Evolutionary conservation across 1,140 invertebrate genomes (phyloP).

Genomic region (Papilio machaon): DNA sequence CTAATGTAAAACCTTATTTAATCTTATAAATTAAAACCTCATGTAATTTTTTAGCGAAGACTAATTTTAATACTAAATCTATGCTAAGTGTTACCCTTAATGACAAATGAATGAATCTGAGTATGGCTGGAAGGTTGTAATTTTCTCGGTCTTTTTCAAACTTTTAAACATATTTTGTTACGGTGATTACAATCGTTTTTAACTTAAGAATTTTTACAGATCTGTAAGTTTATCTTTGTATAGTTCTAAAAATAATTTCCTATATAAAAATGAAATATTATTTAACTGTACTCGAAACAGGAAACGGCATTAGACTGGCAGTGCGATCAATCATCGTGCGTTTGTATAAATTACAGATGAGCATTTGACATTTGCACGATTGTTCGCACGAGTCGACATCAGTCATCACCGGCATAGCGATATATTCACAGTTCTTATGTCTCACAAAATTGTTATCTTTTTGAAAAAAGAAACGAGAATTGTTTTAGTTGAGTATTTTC

Average conservation of each 20-base stretch:
- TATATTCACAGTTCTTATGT: not conserved
- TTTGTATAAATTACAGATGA: conserved; percentile 11
- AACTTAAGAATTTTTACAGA: not conserved
- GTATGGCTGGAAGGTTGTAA: not conserved
- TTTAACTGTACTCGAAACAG: not conserved
- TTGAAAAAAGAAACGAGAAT: not conserved
- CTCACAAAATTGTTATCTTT: not conserved
- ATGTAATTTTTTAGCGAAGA: not conserved
- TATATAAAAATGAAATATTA: not conserved
- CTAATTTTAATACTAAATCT: not conserved
- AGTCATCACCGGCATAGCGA: not conserved
- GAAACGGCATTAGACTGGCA: not conserved
- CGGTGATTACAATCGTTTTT: no score
- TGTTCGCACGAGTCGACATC: not conserved
- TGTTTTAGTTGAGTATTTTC: no score
- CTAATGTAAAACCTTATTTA: conserved; percentile 8
- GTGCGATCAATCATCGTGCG: not conserved
- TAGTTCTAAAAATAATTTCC: not conserved
- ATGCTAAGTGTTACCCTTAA: no score
- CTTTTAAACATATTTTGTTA: not conserved
- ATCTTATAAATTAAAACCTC: not conserved
- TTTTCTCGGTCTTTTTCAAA: not conserved
- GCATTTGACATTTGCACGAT: not conserved
- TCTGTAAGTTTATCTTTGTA: not conserved
- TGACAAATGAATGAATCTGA: no score